Evolutionary conservation across 2,888 invertebrate species (phyloP).

Genomic region (Protophormia terraenovae): DNA sequence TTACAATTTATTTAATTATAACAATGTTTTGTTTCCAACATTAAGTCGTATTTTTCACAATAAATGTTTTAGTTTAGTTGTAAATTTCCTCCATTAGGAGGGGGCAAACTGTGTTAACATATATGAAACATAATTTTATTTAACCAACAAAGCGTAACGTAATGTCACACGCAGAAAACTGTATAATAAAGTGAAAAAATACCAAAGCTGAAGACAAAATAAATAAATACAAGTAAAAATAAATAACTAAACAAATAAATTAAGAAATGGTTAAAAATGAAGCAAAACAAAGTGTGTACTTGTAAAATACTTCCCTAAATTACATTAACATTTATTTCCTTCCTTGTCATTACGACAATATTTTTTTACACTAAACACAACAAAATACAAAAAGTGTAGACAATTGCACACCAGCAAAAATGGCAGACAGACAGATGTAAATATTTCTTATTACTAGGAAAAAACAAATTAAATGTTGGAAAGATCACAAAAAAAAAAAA

Average conservation of each 20-base stretch:
- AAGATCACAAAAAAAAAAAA: background rate
- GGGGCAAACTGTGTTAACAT: background rate
- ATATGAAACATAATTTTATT: conserved; percentile 24
- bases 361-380: background rate
- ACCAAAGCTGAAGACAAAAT: background rate
- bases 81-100: conserved; percentile 10
- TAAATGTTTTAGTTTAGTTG: conserved; percentile 7
- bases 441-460: background rate
- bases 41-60: background rate
- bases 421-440: background rate
- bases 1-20: background rate
- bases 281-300: conserved; percentile 31
- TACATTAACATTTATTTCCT: conserved; percentile 54
- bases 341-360: conserved; percentile 44
- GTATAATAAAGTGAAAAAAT: background rate
- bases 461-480: background rate
- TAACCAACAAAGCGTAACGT: conserved; percentile 52
- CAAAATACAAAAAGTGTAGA: conserved; percentile 5
- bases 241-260: no score
- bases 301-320: conserved; percentile 56
- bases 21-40: background rate
- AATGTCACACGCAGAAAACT: conserved; percentile 43
- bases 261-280: background rate
- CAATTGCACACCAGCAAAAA: conserved; percentile 6
- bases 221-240: conserved; percentile 2